These are phyloP conservation scores for Lamellibrachia satsuma DNA, from an alignment of 2,888 invertebrate genomes.

Conservation along the genomic window DNA sequence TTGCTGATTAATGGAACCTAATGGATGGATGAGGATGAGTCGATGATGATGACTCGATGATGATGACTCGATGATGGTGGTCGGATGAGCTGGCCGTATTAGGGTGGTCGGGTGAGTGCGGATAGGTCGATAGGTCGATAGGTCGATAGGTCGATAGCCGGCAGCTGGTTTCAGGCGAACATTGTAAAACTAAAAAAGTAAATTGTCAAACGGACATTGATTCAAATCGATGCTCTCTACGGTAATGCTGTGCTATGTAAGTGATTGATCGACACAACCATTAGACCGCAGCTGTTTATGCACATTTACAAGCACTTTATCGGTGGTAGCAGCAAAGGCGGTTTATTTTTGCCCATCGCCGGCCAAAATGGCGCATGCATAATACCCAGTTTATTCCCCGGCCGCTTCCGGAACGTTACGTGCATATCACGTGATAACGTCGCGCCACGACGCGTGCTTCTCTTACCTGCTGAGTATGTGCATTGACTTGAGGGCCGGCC, in stretches of 20 bases:
- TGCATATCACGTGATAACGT: not conserved
- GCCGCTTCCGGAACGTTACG: not conserved
- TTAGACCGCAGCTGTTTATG: not conserved
- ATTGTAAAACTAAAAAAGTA: not conserved
- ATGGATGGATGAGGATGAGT: too few relatives aligned
- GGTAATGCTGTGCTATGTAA: not conserved
- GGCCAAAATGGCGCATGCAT: not conserved
- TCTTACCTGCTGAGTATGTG: not conserved
- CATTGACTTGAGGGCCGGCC: not conserved
- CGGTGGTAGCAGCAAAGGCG: not conserved
- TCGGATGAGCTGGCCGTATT: not conserved
- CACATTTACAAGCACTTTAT: not conserved
- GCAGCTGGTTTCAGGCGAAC: not conserved
- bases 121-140: not conserved
- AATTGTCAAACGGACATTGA: not conserved
- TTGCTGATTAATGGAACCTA: too few relatives aligned
- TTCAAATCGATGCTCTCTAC: not conserved
- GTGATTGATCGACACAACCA: too few relatives aligned
- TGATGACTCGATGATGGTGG: too few relatives aligned
- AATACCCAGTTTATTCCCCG: not conserved
- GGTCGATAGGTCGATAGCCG: not conserved
- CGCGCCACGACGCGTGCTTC: not conserved
- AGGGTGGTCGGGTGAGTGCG: not conserved
- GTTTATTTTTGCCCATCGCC: not conserved
- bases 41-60: too few relatives aligned